Conservation (phyloP, 2,113 vertebrate species). For the Elachura formosa region DNA sequence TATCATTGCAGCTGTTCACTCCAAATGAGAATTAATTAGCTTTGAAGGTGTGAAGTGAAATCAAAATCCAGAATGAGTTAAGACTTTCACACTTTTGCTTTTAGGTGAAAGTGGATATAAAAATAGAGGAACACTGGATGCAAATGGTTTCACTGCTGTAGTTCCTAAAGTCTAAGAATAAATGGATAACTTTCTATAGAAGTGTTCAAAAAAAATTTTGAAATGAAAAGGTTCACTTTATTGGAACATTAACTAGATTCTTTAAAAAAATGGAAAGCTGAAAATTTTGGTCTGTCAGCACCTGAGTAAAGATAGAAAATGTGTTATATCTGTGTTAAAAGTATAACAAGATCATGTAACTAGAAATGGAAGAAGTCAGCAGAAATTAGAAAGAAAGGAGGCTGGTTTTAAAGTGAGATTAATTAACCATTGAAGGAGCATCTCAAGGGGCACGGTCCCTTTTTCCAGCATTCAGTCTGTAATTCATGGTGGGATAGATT, state of each 20-base stretch:
- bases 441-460: background rate
- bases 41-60: background rate
- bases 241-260: background rate
- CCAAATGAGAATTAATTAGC: background rate
- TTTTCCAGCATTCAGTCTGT: background rate
- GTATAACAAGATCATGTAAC: background rate
- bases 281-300: slow-evolving; percentile 18
- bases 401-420: background rate
- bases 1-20: background rate
- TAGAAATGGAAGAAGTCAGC: background rate
- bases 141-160: background rate
- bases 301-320: background rate
- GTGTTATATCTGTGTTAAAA: background rate
- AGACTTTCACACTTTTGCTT: background rate
- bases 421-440: background rate
- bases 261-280: background rate
- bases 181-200: background rate
- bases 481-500: background rate
- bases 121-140: background rate
- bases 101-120: background rate
- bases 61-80: background rate
- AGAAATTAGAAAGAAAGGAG: background rate
- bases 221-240: background rate
- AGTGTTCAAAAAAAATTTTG: background rate
- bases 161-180: background rate